Base-by-base conservation (phyloP, 2,797 vertebrate genomes). In the Pantherophis alleghaniensis region DNA sequence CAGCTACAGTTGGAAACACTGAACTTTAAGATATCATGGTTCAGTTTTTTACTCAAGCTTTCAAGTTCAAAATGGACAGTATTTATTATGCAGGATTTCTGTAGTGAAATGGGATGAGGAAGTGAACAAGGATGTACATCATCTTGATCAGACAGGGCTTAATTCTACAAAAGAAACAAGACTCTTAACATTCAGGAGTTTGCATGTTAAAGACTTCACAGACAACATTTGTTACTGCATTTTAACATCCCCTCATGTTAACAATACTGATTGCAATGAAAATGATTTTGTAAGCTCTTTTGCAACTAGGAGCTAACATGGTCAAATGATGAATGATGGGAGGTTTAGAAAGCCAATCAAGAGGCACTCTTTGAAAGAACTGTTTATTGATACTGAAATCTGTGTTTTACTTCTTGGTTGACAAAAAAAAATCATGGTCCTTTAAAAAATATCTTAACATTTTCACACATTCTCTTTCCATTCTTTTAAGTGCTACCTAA, bases 321-420 rank as follows among this genome's bases (percentile, higher is more conserved):
- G 7, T 63, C 51, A 89, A 60, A 88, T 10, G 57, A 93, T 59
- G 42, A 79, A 88, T 6, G 51, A 91, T 18, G 22, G 89, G 11
- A 74, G 26, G 22, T 56, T 91, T 90, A 87, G 6, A 83, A 86
- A 74, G 37, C 60, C 28, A 57, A 74, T 66, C 55, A 86, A 86
- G 91, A 95, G 88, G 53, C 94, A 32, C 22, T 94, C 95, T 96
- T 96, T 94, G 93, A 97, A 98, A 97, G 95, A 97, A 96, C 94
- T 96, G 95, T 98, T 98, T 98, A 98, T 98, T 98, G 96, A 97
- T 97, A 97, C 93, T 66, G 94, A 94, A 94, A 96, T 0, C 9
- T 93, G 93, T 94, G 60, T 95, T 94, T 86, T 95, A 96, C 92
- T 94, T 95, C 95, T 88, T 28, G 2, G 94, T 94, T 96, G 97